A percentile compares a stretch with the other conserved stretches of the same genome.
These are phyloP conservation scores for Procambarus clarkii DNA, from an alignment of 1,140 invertebrate genomes.

Conservation along the genomic window DNA sequence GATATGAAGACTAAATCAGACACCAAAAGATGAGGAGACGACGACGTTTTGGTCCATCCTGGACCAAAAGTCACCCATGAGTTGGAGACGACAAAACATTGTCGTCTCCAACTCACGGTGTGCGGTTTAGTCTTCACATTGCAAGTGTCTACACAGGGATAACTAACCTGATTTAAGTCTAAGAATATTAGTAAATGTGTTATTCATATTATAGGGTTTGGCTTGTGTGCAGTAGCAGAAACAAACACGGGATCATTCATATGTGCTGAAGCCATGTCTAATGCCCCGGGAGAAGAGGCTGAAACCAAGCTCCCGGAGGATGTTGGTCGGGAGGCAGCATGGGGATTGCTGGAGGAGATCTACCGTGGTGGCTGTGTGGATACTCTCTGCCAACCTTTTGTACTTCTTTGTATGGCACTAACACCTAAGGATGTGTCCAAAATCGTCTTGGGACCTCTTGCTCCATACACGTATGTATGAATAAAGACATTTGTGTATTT, in stretches of 20 bases:
- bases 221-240: conserved; percentile 93
- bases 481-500: no score
- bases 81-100: no score
- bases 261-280: conserved; percentile 78
- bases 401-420: conserved; percentile 92
- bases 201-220: conserved; percentile 75
- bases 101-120: no score
- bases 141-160: no score
- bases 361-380: conserved; percentile 94
- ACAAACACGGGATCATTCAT: conserved; percentile 91
- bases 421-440: conserved; percentile 97
- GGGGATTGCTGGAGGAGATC: conserved; percentile 91
- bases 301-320: conserved; percentile 86
- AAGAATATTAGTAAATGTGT: neutral
- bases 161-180: no score
- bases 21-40: no score
- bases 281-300: conserved; percentile 75
- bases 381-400: conserved; percentile 90
- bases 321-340: conserved; percentile 88
- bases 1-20: no score
- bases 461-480: conserved; percentile 81
- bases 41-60: no score
- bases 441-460: conserved; percentile 84
- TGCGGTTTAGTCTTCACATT: no score
- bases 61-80: no score